Conservation (phyloP, 2,888 invertebrate species). For the Morinoia aosen region DNA sequence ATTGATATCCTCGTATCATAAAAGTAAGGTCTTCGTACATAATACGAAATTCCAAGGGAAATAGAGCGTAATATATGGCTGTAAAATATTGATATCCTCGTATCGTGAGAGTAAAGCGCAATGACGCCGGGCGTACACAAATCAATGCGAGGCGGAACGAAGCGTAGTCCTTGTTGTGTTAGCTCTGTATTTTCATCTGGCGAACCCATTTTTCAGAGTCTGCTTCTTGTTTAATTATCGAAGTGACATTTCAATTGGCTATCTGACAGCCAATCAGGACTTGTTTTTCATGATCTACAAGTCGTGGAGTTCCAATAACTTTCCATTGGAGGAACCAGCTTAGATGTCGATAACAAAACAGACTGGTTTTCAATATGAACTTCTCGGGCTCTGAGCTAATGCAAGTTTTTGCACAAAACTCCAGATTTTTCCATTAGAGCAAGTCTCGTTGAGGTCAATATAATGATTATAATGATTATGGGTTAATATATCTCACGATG, state of each 20-base stretch:
- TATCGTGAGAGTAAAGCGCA: no score
- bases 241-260: not conserved
- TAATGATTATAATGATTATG: no score
- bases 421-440: not conserved
- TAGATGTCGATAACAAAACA: not conserved
- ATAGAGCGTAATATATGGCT: no score
- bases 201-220: not conserved
- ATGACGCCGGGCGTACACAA: no score
- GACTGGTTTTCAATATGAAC: not conserved
- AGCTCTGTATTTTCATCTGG: no score
- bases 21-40: no score
- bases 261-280: not conserved
- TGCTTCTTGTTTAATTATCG: not conserved
- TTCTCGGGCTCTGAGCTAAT: not conserved
- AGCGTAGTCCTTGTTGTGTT: no score
- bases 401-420: not conserved
- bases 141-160: no score
- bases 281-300: not conserved
- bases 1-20: no score
- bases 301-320: not conserved
- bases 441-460: not conserved
- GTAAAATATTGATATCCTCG: no score
- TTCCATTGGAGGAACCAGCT: not conserved
- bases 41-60: no score
- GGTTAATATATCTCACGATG: no score